Evolutionary conservation across 2,113 vertebrate genomes (phyloP), one percentile per base, ranked within the genome.

Genomic region (Machaerirhynchus nigripectus): DNA sequence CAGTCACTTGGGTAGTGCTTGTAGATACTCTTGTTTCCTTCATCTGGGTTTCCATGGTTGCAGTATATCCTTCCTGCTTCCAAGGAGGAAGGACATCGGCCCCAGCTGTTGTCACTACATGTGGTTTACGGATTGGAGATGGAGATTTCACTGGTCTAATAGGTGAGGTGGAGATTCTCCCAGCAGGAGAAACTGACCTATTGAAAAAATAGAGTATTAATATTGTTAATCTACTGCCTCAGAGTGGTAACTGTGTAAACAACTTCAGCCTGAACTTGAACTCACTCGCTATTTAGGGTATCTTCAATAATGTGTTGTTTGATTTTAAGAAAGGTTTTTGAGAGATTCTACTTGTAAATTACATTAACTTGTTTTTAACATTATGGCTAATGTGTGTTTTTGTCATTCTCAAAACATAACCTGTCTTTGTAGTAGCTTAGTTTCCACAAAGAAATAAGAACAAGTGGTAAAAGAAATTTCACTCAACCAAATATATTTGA

Each of bases 91-190:
- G 98, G 28, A 99, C 99, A 67, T 99, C 99, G 0, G 98, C 70
- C 70, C 97, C 97, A 26, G 49, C 50, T 53, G 93, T 70, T 91
- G 95, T 42, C 4, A 94, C 74, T 23, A 96, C 84, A 10, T 97
- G 96, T 31, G 97, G 94, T 97, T 99, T 99, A 33, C 98, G 98
- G 39, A 96, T 93, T 80, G 99, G 98, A 61, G 98, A 22, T 3
- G 99, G 99, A 46, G 99, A 99, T 96, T 98, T 99, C 46, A 99
- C 98, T 13, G 99, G 98, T 98, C 99, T 98, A 93, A 99, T 99
- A 67, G 99, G 99, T 14, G 99, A 98, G 4, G 98, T 98, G 69
- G 98, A 99, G 82, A 99, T 95, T 96, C 98, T 98, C 79, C 98
- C 97, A 50, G 99, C 98, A 9, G 99, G 99, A 78, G 99, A 99